A percentile compares a stretch with the other conserved stretches of the same genome.
Evolutionary conservation across 2,113 vertebrate genomes (phyloP).

Genomic region (Oncorhynchus masou): DNA sequence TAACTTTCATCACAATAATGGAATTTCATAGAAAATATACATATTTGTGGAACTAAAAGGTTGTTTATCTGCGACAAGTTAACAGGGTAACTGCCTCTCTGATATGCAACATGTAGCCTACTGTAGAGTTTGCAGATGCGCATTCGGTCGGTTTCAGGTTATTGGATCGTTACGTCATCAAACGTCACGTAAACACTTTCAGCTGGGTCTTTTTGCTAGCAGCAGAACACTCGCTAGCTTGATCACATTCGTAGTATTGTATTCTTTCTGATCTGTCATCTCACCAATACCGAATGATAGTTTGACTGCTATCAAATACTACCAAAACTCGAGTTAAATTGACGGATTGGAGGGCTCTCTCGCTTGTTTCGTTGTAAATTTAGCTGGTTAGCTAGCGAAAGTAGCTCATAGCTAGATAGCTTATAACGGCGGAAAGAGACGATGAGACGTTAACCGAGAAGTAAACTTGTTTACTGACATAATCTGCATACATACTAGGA

Average conservation of each 20-base stretch:
- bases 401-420: background rate
- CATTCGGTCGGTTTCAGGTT: background rate
- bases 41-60: no score
- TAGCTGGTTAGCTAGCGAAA: background rate
- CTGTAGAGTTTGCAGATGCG: background rate
- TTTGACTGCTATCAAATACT: background rate
- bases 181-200: conserved; percentile 48
- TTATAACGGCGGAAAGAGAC: conserved; percentile 7
- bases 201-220: background rate
- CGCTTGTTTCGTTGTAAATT: background rate
- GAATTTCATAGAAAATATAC: no score
- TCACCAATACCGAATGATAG: background rate
- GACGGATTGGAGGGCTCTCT: background rate
- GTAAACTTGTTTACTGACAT: background rate
- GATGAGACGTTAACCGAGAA: background rate
- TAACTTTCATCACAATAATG: no score
- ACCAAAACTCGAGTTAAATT: background rate
- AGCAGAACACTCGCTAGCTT: background rate
- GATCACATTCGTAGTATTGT: background rate
- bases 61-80: no score
- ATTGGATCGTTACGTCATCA: background rate
- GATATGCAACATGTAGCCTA: background rate
- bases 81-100: no score
- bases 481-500: background rate
- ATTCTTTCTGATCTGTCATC: background rate